Conservation (phyloP, 2,888 invertebrate species). For the Barypeithes pellucidus region DNA sequence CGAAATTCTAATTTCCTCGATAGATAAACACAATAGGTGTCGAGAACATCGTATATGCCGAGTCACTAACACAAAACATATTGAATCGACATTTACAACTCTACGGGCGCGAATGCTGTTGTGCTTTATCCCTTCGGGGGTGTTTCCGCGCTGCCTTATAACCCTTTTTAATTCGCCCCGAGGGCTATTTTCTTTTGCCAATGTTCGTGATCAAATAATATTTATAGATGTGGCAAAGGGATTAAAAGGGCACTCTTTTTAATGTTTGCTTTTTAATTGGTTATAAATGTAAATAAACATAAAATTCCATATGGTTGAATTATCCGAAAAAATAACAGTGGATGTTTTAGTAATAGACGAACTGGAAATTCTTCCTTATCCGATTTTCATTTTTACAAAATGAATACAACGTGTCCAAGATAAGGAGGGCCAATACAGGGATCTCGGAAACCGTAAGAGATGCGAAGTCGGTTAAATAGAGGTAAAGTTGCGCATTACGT, state of each 20-base stretch:
- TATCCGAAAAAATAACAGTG: too few relatives aligned
- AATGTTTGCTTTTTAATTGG: background rate
- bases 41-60: background rate
- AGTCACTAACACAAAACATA: background rate
- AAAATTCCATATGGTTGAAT: too few relatives aligned
- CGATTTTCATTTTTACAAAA: too few relatives aligned
- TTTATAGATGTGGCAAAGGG: background rate
- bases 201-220: background rate
- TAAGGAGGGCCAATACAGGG: too few relatives aligned
- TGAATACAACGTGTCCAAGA: too few relatives aligned
- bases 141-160: background rate
- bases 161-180: background rate
- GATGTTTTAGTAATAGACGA: too few relatives aligned
- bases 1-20: too few relatives aligned
- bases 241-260: background rate
- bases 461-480: too few relatives aligned
- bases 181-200: background rate
- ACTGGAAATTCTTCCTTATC: too few relatives aligned
- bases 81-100: slow-evolving; percentile 8
- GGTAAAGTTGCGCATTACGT: too few relatives aligned
- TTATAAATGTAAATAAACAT: too few relatives aligned
- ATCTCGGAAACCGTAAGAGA: too few relatives aligned
- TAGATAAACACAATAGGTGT: background rate
- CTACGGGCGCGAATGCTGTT: background rate
- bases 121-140: background rate